Evolutionary conservation across 2,888 invertebrate genomes (phyloP).

Genomic region (Invenusta paracnida): DNA sequence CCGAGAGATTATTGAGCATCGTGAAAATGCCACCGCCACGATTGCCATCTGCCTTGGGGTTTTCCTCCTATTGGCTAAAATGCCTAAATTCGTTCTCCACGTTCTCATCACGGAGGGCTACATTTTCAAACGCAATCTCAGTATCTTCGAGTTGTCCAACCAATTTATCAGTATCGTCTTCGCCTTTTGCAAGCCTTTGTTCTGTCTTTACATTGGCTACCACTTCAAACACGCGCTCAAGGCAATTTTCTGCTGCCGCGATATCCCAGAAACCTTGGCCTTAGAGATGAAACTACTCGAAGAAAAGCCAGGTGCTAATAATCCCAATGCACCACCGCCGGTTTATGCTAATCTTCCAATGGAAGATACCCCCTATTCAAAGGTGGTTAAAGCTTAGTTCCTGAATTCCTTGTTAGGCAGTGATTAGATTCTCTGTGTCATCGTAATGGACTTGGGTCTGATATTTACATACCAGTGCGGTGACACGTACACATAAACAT

Average conservation of each 20-base stretch:
- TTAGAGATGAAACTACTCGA: neutral
- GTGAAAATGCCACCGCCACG: constrained; percentile 28
- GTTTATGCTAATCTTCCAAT: too few species aligned
- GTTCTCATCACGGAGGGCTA: constrained; percentile 32
- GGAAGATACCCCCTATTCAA: too few species aligned
- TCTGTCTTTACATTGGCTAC: neutral
- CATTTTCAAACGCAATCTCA: neutral
- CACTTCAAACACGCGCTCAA: neutral
- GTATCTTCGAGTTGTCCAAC: neutral
- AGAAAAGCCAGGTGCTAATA: too few species aligned
- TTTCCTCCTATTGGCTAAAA: neutral
- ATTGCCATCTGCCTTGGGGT: constrained; percentile 16
- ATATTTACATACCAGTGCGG: too few species aligned
- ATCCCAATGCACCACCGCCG: too few species aligned
- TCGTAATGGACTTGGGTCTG: too few species aligned
- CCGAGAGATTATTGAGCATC: neutral
- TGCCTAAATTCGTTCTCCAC: constrained; percentile 37
- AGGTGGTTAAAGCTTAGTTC: too few species aligned
- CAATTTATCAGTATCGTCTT: neutral
- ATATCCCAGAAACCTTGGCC: neutral
- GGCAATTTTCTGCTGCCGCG: neutral
- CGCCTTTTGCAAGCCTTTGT: neutral
- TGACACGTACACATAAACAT: too few species aligned
- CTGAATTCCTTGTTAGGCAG: too few species aligned
- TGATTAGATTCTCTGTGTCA: too few species aligned